Percentiles rank a stretch among this genome's conserved stretches.
These are phyloP conservation scores for Drosophila murphyi DNA, from an alignment of 1,140 invertebrate genomes.

Conservation along the genomic window DNA sequence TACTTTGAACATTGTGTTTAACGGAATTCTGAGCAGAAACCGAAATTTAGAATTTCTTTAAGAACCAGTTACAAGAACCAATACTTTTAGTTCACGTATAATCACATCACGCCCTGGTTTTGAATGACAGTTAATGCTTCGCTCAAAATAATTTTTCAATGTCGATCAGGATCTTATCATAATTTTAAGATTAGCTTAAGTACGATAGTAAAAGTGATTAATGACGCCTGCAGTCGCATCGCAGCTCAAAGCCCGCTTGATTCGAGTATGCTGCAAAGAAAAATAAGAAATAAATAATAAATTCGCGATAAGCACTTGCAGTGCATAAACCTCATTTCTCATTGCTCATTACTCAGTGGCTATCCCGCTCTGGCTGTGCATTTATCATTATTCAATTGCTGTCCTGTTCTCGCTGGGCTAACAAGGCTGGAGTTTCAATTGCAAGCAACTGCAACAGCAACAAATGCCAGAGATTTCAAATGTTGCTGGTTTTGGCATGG, in stretches of 20 bases:
- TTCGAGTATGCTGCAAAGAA: slow-evolving; percentile 3
- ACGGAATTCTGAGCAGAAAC: too few relatives aligned
- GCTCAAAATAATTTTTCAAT: neutral
- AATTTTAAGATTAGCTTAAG: neutral
- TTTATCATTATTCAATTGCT: slow-evolving; percentile 2
- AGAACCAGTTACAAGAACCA: too few relatives aligned
- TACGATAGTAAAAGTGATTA: slow-evolving; percentile 12
- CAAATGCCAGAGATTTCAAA: slow-evolving; percentile 42
- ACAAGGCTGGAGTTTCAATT: slow-evolving; percentile 30
- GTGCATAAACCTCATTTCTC: slow-evolving; percentile 38
- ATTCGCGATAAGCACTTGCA: slow-evolving; percentile 36
- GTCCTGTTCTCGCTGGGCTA: slow-evolving; percentile 7
- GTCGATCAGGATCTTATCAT: neutral
- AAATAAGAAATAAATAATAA: neutral
- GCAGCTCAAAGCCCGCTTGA: slow-evolving; percentile 3
- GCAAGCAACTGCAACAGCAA: slow-evolving; percentile 15
- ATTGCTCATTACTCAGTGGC: slow-evolving; percentile 11
- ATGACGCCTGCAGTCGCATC: neutral
- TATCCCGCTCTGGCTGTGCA: neutral
- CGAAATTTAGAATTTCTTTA: too few relatives aligned
- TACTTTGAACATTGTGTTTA: too few relatives aligned
- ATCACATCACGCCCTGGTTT: too few relatives aligned
- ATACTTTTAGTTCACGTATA: too few relatives aligned
- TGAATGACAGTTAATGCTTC: too few relatives aligned
- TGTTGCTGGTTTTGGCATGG: slow-evolving; percentile 43